Percentiles rank a stretch among this genome's conserved stretches.
Evolutionary conservation across 2,797 vertebrate genomes (phyloP).

Genomic region (Rousettus madagascariensis): DNA sequence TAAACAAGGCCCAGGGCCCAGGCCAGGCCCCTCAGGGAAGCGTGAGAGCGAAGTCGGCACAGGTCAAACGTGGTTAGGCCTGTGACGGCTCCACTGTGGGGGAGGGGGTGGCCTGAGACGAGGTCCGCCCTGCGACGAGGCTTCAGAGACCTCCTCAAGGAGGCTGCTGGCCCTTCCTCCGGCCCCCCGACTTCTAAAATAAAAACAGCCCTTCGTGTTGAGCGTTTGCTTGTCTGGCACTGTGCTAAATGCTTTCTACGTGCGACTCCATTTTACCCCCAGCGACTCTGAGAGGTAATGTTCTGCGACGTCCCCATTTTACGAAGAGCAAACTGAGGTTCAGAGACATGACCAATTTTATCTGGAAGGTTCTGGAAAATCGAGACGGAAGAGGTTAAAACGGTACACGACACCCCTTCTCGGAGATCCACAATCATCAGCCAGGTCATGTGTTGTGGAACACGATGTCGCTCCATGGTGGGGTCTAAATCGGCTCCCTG

Average conservation of each 20-base stretch:
- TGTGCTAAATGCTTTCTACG: rapidly evolving
- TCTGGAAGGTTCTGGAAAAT: not conserved
- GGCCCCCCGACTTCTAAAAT: not conserved
- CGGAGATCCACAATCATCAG: not conserved
- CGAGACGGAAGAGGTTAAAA: not conserved
- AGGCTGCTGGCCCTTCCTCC: not conserved
- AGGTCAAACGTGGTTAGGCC: no score
- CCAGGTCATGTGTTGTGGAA: not conserved
- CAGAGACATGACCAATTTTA: not conserved
- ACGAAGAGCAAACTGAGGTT: not conserved
- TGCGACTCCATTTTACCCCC: not conserved
- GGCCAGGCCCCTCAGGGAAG: not conserved
- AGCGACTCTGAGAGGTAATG: not conserved
- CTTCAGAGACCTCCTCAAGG: not conserved
- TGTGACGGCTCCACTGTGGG: no score
- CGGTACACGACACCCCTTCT: not conserved
- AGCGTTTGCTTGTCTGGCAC: no score
- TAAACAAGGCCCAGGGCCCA: not conserved
- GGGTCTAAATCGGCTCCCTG: rapidly evolving
- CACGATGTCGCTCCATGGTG: not conserved
- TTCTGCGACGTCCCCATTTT: not conserved
- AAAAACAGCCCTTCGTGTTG: not conserved
- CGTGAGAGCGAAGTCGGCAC: not conserved
- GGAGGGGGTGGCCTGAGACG: not conserved
- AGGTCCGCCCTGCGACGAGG: not conserved